phyloP scores from a whole-genome alignment of 2,888 invertebrate species.

The Endotricha flammealis region DNA sequence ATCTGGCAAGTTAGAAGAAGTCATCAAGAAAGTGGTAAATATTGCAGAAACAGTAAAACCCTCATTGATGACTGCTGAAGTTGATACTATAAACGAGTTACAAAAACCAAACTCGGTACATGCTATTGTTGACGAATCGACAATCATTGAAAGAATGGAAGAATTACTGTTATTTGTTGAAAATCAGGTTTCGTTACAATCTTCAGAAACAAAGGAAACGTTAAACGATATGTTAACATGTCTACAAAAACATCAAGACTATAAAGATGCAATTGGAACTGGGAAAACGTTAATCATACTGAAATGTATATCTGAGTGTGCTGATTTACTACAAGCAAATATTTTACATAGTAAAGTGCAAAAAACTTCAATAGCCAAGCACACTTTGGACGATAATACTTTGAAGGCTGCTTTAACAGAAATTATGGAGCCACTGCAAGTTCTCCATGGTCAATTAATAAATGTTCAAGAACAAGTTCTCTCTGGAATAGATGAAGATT shows the following conservation, averaged over 20 bases:
- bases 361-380: slow-evolving; percentile 26
- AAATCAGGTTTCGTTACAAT: slow-evolving; percentile 18
- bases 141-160: slow-evolving; percentile 32
- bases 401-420: slow-evolving; percentile 42
- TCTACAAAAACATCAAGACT: slow-evolving; percentile 46
- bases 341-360: slow-evolving; percentile 22
- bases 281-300: slow-evolving; percentile 51
- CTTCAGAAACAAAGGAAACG: slow-evolving; percentile 23
- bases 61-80: slow-evolving; percentile 27
- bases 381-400: slow-evolving; percentile 29
- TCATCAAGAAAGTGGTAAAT: slow-evolving; percentile 26
- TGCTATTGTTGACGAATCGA: slow-evolving; percentile 21
- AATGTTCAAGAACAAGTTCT: slow-evolving; percentile 50
- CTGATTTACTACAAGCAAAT: slow-evolving; percentile 39
- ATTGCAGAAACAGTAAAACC: slow-evolving; percentile 31
- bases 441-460: slow-evolving; percentile 47
- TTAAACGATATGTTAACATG: slow-evolving; percentile 35
- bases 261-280: slow-evolving; percentile 43
- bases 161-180: slow-evolving; percentile 31
- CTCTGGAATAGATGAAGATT: slow-evolving; percentile 42
- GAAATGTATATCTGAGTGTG: slow-evolving; percentile 58
- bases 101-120: slow-evolving; percentile 18
- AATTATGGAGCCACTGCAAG: slow-evolving; percentile 51
- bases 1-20: slow-evolving; percentile 23
- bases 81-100: slow-evolving; percentile 35